Percentiles rank a stretch among this genome's conserved stretches.
These are phyloP conservation scores for Phlogophora meticulosa DNA, from an alignment of 2,888 invertebrate genomes.

Conservation along the genomic window DNA sequence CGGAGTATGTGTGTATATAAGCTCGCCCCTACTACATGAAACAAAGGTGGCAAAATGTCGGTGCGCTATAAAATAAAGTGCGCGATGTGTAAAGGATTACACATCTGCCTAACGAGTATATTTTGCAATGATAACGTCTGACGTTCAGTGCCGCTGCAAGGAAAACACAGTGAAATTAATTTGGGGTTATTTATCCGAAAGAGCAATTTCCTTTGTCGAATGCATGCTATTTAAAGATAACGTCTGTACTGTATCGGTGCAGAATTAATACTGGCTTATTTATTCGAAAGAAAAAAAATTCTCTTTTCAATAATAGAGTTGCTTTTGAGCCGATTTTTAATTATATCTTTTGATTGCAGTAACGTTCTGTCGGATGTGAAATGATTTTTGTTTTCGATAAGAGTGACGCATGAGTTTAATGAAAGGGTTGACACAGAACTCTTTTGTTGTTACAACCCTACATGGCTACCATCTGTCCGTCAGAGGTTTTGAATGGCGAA, in stretches of 20 bases:
- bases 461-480: slow-evolving; percentile 36
- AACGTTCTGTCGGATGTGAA: slow-evolving; percentile 16
- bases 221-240: slow-evolving; percentile 37
- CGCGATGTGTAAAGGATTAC: too few species aligned
- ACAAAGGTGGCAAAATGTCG: too few species aligned
- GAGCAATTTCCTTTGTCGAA: too few species aligned
- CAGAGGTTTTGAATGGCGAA: slow-evolving; percentile 19
- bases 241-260: neutral
- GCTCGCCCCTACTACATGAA: too few species aligned
- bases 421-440: slow-evolving; percentile 23
- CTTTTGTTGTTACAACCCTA: slow-evolving; percentile 35
- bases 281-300: neutral
- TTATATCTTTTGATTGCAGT: slow-evolving; percentile 37
- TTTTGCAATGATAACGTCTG: too few species aligned
- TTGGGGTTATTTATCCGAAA: too few species aligned
- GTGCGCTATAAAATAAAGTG: too few species aligned
- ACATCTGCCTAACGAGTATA: too few species aligned
- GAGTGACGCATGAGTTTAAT: neutral
- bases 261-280: neutral
- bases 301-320: slow-evolving; percentile 13
- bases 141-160: too few species aligned
- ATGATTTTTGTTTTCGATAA: slow-evolving; percentile 45
- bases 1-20: too few species aligned
- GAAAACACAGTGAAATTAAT: too few species aligned
- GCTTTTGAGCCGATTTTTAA: slow-evolving; percentile 10